phyloP scores from a whole-genome alignment of 2,888 invertebrate genomes.

The Leucoma salicis region DNA sequence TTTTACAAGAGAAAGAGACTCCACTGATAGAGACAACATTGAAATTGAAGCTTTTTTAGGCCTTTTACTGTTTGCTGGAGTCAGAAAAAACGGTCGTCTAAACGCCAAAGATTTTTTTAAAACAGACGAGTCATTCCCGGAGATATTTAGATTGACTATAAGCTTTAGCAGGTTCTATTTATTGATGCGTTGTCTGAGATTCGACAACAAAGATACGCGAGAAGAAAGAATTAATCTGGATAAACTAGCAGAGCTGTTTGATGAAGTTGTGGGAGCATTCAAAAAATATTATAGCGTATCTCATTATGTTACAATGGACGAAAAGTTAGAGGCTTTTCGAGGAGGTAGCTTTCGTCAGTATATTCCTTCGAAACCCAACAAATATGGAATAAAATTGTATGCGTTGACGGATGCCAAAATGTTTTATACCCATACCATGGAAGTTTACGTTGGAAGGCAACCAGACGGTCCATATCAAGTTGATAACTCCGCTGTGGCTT shows the following conservation, averaged over 20 bases:
- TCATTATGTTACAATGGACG: slow-evolving; percentile 16
- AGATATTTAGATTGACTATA: slow-evolving; percentile 4
- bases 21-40: background rate
- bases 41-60: slow-evolving; percentile 15
- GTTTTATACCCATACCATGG: slow-evolving; percentile 17
- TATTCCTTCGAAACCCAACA: slow-evolving; percentile 20
- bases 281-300: slow-evolving; percentile 1
- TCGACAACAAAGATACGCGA: slow-evolving; percentile 3
- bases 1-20: background rate
- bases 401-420: slow-evolving; percentile 19
- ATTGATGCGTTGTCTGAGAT: slow-evolving; percentile 3
- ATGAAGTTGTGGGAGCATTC: background rate
- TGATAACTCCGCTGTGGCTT: background rate
- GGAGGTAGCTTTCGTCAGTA: slow-evolving; percentile 18
- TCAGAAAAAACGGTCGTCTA: slow-evolving; percentile 8
- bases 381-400: slow-evolving; percentile 23
- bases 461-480: slow-evolving; percentile 2
- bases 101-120: slow-evolving; percentile 4
- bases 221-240: background rate
- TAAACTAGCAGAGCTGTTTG: slow-evolving; percentile 7
- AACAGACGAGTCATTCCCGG: slow-evolving; percentile 1
- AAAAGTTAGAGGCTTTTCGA: slow-evolving; percentile 21
- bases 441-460: slow-evolving; percentile 6
- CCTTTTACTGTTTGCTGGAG: slow-evolving; percentile 20
- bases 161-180: slow-evolving; percentile 1